Base-by-base conservation (phyloP, 2,888 invertebrate genomes). In the Vanessa cardui region DNA sequence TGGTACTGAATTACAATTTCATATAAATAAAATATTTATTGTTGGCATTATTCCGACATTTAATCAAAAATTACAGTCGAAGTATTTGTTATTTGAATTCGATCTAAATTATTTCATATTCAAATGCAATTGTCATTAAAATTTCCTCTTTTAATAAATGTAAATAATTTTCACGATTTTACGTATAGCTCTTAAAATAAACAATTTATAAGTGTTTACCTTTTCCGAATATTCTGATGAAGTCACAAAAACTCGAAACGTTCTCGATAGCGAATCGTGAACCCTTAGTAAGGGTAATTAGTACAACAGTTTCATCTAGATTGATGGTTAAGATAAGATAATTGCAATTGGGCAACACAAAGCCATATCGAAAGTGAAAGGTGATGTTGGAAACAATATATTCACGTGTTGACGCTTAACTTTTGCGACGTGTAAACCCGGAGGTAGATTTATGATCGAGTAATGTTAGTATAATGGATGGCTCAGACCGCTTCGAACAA, bases 291-390 rank as follows among this genome's bases (percentile, higher is more conserved):
- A 72, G 71, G 76, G 74, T 68, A 72, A 68, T 70, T 64, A 65
- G 67, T 61, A 69, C 72, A 69, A 73, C 59, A 65, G 73, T 78
- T 76, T 78, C 75, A 77, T 83, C 77, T 73, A 84, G 84, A 85
- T 85, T 78, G 81, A 81, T 78, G 78, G 86, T 84, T 75, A 62
- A 83, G 86, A 86, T 86, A 80, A 86, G 86, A 86, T 85, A 83
- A 84, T 85, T 82, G 80, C 72, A 74, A 79, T 84, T 83, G 78
- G 75, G 74, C 79, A 83, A 83, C 73, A 74, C 77, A 78, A 79
- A 78, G 71, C 73, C 66, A 66, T 76, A 81, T 77, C 65, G 78
- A 84, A 84, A 86, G 87, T 85, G 86, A 86, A 87, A 86, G 87
- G 84, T 77, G 77, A 78, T 74, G 72, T 72, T 73, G 75, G 75